A percentile compares a stretch with the other conserved stretches of the same genome.
These are phyloP conservation scores for Calosoma granatense DNA, from an alignment of 1,140 invertebrate species.

Conservation along the genomic window DNA sequence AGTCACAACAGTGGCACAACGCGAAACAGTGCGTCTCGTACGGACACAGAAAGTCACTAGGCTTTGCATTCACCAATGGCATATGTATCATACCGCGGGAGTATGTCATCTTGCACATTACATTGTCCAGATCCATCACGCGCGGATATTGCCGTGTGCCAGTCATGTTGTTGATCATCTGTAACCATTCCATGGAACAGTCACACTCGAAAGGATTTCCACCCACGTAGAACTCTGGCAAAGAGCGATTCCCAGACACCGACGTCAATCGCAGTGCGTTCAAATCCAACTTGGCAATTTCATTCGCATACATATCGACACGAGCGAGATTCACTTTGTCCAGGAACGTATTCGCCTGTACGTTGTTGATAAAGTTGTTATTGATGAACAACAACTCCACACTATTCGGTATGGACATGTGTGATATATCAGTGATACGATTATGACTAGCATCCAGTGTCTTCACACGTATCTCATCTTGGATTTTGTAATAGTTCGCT, in stretches of 20 bases:
- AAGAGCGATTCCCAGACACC: slow-evolving; percentile 51
- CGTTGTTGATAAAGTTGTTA: slow-evolving; percentile 72
- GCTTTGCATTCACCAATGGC: slow-evolving; percentile 51
- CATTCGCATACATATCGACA: slow-evolving; percentile 83
- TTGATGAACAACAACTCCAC: slow-evolving; percentile 81
- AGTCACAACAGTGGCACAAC: slow-evolving; percentile 87
- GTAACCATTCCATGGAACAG: slow-evolving; percentile 87
- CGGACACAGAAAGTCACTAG: slow-evolving; percentile 78
- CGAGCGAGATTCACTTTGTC: slow-evolving; percentile 73
- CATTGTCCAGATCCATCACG: slow-evolving; percentile 77
- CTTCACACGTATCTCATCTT: slow-evolving; percentile 67
- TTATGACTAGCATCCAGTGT: slow-evolving; percentile 82
- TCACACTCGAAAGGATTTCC: slow-evolving; percentile 87
- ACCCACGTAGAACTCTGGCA: slow-evolving; percentile 80
- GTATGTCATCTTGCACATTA: slow-evolving; percentile 73
- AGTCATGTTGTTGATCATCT: slow-evolving; percentile 74
- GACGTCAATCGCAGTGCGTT: slow-evolving; percentile 65
- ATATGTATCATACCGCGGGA: slow-evolving; percentile 57
- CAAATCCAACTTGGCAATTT: slow-evolving; percentile 68
- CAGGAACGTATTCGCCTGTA: slow-evolving; percentile 74
- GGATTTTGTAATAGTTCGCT: slow-evolving; percentile 75
- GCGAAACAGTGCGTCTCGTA: slow-evolving; percentile 90
- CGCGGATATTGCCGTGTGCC: slow-evolving; percentile 68
- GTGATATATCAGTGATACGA: slow-evolving; percentile 65
- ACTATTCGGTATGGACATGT: slow-evolving; percentile 77